Evolutionary conservation across 1,140 invertebrate genomes (phyloP).

Genomic region (Hycleus phaleratus): DNA sequence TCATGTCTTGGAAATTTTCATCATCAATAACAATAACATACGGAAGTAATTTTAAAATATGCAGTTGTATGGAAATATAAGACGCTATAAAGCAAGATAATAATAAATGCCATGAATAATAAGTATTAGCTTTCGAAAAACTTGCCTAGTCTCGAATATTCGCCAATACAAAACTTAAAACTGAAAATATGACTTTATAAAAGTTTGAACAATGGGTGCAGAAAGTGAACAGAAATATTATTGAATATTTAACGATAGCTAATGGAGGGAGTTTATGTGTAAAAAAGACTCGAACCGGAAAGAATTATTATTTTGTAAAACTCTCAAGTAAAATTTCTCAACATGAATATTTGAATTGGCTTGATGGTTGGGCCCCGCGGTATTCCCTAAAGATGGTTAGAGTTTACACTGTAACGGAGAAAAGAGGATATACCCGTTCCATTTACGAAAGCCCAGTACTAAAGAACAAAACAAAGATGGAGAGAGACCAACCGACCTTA

Average conservation of each 20-base stretch:
- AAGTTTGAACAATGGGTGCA: conserved; percentile 13
- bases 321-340: conserved; percentile 21
- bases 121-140: conserved; percentile 1
- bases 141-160: conserved; percentile 1
- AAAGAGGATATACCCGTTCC: too few species aligned
- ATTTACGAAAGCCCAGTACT: too few species aligned
- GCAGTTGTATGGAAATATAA: too few species aligned
- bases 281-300: conserved; percentile 11
- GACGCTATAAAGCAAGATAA: neutral
- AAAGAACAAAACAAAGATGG: too few species aligned
- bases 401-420: conserved; percentile 8
- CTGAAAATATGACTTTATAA: conserved; percentile 14
- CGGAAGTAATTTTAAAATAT: too few species aligned
- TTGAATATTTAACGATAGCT: conserved; percentile 22
- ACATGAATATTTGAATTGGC: conserved; percentile 21
- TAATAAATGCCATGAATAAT: conserved; percentile 12
- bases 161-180: conserved; percentile 7
- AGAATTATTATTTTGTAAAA: conserved; percentile 17
- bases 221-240: conserved; percentile 11
- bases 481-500: too few species aligned
- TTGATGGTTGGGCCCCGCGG: conserved; percentile 5
- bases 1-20: too few species aligned
- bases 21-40: too few species aligned
- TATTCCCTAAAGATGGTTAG: conserved; percentile 6
- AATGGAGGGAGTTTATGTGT: conserved; percentile 17